Evolutionary conservation across 2,888 invertebrate species (phyloP), one percentile per base, ranked within the genome.

Genomic region (Morpho helenor): DNA sequence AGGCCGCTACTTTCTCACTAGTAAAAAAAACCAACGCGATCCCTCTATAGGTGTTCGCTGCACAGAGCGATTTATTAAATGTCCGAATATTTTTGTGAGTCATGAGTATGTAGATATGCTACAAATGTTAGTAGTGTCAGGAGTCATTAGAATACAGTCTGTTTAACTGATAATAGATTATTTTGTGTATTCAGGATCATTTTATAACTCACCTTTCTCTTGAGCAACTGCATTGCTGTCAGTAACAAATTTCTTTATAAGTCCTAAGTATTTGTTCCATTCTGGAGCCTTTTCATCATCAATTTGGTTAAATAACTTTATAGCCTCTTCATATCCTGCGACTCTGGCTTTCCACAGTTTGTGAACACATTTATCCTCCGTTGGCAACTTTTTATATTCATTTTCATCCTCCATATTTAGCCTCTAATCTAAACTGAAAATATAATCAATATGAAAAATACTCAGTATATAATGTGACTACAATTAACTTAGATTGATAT

Each of bases 291-390:
- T 98, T 76, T 98, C 98, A 87, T 98, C 97, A 74, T 95, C 96
- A 68, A 97, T 94, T 75, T 95, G 94, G 66, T 94, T 93, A 82
- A 99, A 98, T 10, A 96, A 90, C 80, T 97, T 98, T 7, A 95
- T 93, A 0, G 97, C 96, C 80, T 98, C 98, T 82, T 98, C 98
- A 73, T 98, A 99, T 0, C 98, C 99, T 67, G 95, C 95, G 2
- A 98, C 93, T 66, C 99, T 93, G 5, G 98, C 99, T 84, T 98
- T 98, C 99, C 99, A 99, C 57, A 96, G 88, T 91, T 98, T 99
- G 83, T 99, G 98, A 10, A 96, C 94, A 81, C 97, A 97, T 79
- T 96, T 94, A 60, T 99, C 98, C 67, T 99, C 98, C 49, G 97
- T 91, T 0, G 97, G 94, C 64, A 97, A 85, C 85, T 97, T 97